Evolutionary conservation across 1,140 invertebrate genomes (phyloP).

Genomic region (Drosophila kikkawai): DNA sequence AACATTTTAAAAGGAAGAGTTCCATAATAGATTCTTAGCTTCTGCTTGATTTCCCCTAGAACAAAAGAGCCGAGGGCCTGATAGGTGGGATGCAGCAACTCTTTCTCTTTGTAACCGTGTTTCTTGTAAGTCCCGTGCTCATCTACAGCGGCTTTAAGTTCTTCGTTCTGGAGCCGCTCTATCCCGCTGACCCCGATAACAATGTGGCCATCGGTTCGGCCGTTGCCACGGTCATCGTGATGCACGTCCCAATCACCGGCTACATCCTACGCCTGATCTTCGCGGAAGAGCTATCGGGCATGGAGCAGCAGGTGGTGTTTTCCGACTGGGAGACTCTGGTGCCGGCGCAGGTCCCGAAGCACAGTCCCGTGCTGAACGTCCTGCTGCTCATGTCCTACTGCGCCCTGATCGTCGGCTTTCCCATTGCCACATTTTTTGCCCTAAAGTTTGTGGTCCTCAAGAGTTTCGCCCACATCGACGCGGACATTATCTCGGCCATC

Average conservation of each 20-base stretch:
- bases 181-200: not conserved
- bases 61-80: not conserved
- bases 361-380: slow-evolving; percentile 18
- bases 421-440: slow-evolving; percentile 45
- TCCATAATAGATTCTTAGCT: not conserved
- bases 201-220: slow-evolving; percentile 40
- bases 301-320: slow-evolving; percentile 6
- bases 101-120: slow-evolving; percentile 15
- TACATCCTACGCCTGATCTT: slow-evolving; percentile 39
- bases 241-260: slow-evolving; percentile 32
- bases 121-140: slow-evolving; percentile 21
- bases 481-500: slow-evolving; percentile 48
- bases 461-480: slow-evolving; percentile 29
- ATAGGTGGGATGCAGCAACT: slow-evolving; percentile 18
- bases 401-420: slow-evolving; percentile 40
- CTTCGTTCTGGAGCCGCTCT: not conserved
- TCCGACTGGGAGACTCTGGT: slow-evolving; percentile 20
- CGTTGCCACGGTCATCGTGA: slow-evolving; percentile 37
- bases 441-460: slow-evolving; percentile 56
- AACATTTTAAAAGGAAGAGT: not conserved
- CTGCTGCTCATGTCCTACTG: slow-evolving; percentile 37
- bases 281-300: slow-evolving; percentile 24
- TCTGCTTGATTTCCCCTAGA: not conserved
- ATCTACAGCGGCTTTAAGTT: slow-evolving; percentile 32
- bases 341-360: not conserved